A percentile compares a stretch with the other conserved stretches of the same genome.
phyloP scores from a whole-genome alignment of 2,797 vertebrate genomes.

The Myoxocephalus aenaeus region DNA sequence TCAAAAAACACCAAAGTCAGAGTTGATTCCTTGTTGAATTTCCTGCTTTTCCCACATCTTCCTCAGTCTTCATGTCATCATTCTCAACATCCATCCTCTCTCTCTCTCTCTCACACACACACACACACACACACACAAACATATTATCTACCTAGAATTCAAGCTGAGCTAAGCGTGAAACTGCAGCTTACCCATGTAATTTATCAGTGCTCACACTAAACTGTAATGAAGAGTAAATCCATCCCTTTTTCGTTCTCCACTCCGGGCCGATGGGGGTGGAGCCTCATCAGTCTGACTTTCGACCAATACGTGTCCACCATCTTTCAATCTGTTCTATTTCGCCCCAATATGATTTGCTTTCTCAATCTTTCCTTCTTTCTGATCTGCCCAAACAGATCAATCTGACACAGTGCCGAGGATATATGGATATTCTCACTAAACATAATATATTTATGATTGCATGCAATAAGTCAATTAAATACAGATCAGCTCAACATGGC shows the following conservation, averaged over 20 bases:
- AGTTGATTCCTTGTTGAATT: not conserved
- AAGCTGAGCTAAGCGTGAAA: conserved; percentile 35
- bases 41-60: not conserved
- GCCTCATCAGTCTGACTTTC: conserved; percentile 29
- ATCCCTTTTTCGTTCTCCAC: conserved; percentile 35
- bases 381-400: not conserved
- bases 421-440: not conserved
- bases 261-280: conserved; percentile 4
- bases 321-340: conserved; percentile 14
- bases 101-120: not conserved
- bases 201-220: conserved; percentile 45
- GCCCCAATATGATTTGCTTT: conserved; percentile 13
- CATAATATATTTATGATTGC: not conserved
- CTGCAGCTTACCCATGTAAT: conserved; percentile 36
- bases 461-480: not conserved
- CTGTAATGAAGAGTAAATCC: conserved; percentile 29
- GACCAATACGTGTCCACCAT: conserved; percentile 17
- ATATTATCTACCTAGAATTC: conserved; percentile 24
- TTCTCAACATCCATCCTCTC: not conserved
- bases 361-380: not conserved
- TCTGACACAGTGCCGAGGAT: not conserved
- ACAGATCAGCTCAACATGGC: not conserved
- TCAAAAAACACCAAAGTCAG: not conserved
- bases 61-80: conserved; percentile 1
- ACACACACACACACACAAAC: not conserved